Evolutionary conservation across 2,113 vertebrate species (phyloP), one percentile per base, ranked within the genome.

Genomic region (Notarius quadriscutis): DNA sequence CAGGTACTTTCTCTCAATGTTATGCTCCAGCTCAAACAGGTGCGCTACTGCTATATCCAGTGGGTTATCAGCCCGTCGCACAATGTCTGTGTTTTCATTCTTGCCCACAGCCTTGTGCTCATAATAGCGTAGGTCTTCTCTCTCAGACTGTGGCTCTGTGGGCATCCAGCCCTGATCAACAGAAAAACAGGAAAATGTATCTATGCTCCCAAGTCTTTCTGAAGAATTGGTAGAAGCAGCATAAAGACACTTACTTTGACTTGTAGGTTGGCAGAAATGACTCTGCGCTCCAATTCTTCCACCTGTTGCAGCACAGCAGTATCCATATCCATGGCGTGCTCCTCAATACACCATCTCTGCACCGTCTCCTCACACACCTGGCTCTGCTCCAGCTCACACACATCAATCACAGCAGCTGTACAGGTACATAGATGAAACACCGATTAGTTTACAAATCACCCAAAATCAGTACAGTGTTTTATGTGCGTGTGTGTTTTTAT

Each of bases 1-100:
- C 96, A 97, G 96, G 96, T 97, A 97, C 96, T 96, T 97, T 97
- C 97, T 93, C 95, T 97, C 97, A 90, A 97, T 97, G 96, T 97
- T 97, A 95, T 94, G 95, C 95, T 97, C 97, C 96, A 97, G 96
- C 94, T 97, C 96, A 94, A 95, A 96, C 85, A 97, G 96, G 90
- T 96, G 96, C 90, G 95, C 95, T 94, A 97, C 96, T 93, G 97
- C 97, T 95, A 97, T 96, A 96, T 97, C 97, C 96, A 97, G 96
- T 93, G 97, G 97, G 95, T 97, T 97, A 96, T 97, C 96, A 94
- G 92, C 94, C 92, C 91, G 96, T 92, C 97, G 95, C 85, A 95
- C 94, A 92, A 97, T 92, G 93, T 93, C 92, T 88, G 93, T 92
- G 86, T 92, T 89, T 86, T 91, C 91, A 90, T 94, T 95, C 78